Percentiles rank a stretch among this genome's conserved stretches.
phyloP scores from a whole-genome alignment of 2,113 vertebrate genomes.

The Sapayoa aenigma region DNA sequence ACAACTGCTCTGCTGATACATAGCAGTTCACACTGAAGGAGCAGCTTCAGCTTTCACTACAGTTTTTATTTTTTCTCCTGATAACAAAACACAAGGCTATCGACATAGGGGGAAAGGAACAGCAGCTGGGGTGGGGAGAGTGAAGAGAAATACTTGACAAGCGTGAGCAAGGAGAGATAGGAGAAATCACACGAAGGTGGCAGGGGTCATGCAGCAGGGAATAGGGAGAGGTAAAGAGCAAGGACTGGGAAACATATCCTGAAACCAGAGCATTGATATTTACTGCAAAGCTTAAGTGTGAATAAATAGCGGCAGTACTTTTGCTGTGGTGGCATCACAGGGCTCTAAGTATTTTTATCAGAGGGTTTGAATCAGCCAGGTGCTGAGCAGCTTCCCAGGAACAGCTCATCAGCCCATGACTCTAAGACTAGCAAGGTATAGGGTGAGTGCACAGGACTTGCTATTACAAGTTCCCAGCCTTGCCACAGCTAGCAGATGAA shows the following conservation, averaged over 20 bases:
- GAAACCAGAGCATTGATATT: background rate
- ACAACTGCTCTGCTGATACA: background rate
- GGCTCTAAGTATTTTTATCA: background rate
- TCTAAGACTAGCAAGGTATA: background rate
- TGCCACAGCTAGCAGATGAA: constrained; percentile 19
- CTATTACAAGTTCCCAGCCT: background rate
- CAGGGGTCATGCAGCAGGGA: background rate
- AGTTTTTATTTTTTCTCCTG: background rate
- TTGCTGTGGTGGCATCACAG: background rate
- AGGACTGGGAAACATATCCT: background rate
- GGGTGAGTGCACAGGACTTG: background rate
- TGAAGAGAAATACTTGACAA: background rate
- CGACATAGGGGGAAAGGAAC: fast-evolving
- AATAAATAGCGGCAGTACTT: background rate
- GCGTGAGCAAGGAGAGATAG: background rate
- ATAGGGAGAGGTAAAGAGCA: background rate
- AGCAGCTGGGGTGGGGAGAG: background rate
- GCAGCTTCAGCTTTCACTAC: background rate
- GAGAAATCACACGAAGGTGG: background rate
- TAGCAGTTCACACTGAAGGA: background rate
- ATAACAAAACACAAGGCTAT: background rate
- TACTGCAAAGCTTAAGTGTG: background rate
- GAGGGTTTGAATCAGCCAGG: background rate
- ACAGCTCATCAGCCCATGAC: background rate
- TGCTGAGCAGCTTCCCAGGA: background rate